Evolutionary conservation across 1,140 invertebrate genomes (phyloP).

Genomic region (Drosophila bocki): DNA sequence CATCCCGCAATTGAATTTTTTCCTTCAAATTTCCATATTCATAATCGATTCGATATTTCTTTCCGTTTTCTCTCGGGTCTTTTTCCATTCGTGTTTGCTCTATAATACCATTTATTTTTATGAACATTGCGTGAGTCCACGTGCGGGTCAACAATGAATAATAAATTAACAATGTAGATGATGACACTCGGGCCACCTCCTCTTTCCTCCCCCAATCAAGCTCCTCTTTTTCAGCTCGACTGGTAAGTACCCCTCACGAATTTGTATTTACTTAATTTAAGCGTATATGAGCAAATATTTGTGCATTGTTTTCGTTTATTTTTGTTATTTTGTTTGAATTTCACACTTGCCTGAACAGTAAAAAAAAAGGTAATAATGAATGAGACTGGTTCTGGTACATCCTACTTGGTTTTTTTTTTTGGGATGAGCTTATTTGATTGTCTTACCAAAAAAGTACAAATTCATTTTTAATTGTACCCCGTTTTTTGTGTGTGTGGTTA

Average conservation of each 20-base stretch:
- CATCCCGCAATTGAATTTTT: conserved; percentile 39
- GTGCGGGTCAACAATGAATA: conserved; percentile 52
- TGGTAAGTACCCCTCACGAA: conserved; percentile 63
- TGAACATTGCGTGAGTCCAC: conserved; percentile 43
- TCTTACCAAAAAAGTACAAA: conserved; percentile 44
- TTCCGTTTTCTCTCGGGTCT: background rate
- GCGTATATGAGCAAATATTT: conserved; percentile 76
- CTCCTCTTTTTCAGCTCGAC: conserved; percentile 54
- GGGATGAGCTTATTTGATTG: conserved; percentile 1
- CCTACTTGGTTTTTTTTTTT: conserved; percentile 5
- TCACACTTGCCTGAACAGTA: conserved; percentile 44
- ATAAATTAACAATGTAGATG: conserved; percentile 50
- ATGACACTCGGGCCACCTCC: conserved; percentile 29
- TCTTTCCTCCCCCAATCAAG: background rate
- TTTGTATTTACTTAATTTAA: conserved; percentile 56
- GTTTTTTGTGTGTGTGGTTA: conserved; percentile 33
- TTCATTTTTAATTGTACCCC: conserved; percentile 66
- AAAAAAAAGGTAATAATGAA: conserved; percentile 15
- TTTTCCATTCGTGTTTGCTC: conserved; percentile 19
- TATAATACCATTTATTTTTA: conserved; percentile 42
- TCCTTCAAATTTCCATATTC: conserved; percentile 36
- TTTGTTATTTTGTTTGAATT: conserved; percentile 35
- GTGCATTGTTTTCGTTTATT: conserved; percentile 59
- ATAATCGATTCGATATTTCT: conserved; percentile 31
- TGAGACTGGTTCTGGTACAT: conserved; percentile 19